phyloP scores from a whole-genome alignment of 2,797 vertebrate genomes.

The Hapalemur alaotrensis region DNA sequence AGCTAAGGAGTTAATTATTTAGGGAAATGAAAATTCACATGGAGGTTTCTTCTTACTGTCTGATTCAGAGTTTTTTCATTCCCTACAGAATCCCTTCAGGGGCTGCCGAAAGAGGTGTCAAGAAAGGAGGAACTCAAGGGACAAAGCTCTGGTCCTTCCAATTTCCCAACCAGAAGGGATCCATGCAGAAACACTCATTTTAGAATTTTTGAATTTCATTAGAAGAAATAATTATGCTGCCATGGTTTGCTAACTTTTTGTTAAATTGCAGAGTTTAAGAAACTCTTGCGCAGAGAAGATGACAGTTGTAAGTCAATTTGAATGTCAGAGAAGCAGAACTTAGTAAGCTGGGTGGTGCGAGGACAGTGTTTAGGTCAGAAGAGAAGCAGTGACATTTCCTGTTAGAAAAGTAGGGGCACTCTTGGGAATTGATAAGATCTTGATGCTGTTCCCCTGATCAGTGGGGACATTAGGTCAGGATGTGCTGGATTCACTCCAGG shows the following conservation, averaged over 20 bases:
- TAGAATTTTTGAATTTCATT: constrained; percentile 22
- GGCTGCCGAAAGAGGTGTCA: neutral
- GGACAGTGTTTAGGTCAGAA: neutral
- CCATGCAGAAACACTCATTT: neutral
- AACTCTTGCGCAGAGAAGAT: neutral
- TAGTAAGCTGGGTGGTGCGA: neutral
- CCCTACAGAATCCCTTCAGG: neutral
- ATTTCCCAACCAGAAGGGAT: neutral
- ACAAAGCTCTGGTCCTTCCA: neutral
- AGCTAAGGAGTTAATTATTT: constrained; percentile 6
- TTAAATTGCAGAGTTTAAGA: neutral
- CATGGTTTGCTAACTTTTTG: neutral
- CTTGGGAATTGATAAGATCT: neutral
- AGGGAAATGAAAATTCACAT: constrained; percentile 12
- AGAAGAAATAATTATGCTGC: neutral
- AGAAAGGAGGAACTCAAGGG: neutral
- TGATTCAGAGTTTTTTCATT: constrained; percentile 33
- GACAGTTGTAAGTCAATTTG: neutral
- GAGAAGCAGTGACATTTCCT: neutral
- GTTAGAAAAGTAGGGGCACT: neutral
- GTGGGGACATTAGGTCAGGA: neutral
- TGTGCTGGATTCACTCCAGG: neutral
- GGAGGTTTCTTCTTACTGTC: neutral
- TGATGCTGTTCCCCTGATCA: neutral
- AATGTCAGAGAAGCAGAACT: neutral